Evolutionary conservation across 2,888 invertebrate species (phyloP).

Genomic region (Nycteola revayana): DNA sequence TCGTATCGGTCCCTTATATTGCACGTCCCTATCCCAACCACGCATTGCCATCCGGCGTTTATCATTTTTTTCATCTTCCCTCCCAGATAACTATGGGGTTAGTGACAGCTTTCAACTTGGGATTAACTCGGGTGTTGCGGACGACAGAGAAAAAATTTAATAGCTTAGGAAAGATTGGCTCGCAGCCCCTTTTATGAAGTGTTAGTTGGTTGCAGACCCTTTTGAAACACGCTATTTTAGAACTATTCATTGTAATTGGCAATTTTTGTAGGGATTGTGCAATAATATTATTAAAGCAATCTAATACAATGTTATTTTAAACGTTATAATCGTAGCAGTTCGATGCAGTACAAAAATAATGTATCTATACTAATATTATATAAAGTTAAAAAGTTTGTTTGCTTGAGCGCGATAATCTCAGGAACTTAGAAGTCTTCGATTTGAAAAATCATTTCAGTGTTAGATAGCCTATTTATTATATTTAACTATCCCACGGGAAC

Average conservation of each 20-base stretch:
- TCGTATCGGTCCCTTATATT: background rate
- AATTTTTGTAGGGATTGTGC: constrained; percentile 9
- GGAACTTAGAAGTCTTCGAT: too few species aligned
- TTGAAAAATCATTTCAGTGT: too few species aligned
- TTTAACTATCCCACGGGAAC: too few species aligned
- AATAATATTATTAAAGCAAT: too few species aligned
- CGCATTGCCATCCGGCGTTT: constrained; percentile 52
- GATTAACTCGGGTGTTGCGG: constrained; percentile 64
- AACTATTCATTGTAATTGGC: constrained; percentile 21
- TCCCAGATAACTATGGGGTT: constrained; percentile 53
- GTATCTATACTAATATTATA: too few species aligned
- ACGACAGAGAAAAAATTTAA: constrained; percentile 60
- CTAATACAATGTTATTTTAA: too few species aligned
- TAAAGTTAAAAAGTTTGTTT: too few species aligned
- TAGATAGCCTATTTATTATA: too few species aligned
- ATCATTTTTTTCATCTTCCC: constrained; percentile 65
- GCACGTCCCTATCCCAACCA: constrained; percentile 25
- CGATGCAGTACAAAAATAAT: too few species aligned
- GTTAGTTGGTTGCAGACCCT: constrained; percentile 29
- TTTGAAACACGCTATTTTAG: constrained; percentile 23
- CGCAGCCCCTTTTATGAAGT: constrained; percentile 40
- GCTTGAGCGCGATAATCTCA: too few species aligned
- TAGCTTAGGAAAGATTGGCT: constrained; percentile 56
- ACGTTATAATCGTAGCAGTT: too few species aligned
- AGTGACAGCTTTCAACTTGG: constrained; percentile 66